Evolutionary conservation across 2,888 invertebrate species (phyloP).

Genomic region (Acanthopleura granulata): DNA sequence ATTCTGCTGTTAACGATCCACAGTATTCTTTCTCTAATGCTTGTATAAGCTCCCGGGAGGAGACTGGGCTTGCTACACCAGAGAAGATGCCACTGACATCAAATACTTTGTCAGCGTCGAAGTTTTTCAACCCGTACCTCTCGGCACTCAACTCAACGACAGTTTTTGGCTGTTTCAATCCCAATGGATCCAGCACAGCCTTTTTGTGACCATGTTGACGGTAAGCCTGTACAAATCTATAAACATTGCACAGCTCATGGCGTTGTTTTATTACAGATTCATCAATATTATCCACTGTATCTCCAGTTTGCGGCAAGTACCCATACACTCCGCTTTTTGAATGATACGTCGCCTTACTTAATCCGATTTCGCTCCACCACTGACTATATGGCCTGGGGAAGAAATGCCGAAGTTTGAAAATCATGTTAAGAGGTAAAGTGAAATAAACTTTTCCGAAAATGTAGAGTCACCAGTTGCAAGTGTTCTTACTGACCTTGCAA

Average conservation of each 20-base stretch:
- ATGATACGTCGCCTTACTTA: background rate
- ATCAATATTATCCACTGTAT: background rate
- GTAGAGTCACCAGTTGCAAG: too few species aligned
- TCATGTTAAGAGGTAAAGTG: too few species aligned
- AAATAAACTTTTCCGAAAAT: too few species aligned
- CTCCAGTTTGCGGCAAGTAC: background rate
- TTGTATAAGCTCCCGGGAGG: background rate
- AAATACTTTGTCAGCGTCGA: background rate
- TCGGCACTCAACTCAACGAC: background rate
- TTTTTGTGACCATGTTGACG: conserved; percentile 8
- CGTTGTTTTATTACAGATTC: background rate
- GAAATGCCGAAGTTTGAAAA: too few species aligned
- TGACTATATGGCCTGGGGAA: too few species aligned
- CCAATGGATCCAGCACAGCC: background rate
- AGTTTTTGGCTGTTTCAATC: background rate
- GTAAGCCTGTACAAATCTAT: background rate
- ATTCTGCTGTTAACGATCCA: background rate
- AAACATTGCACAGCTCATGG: background rate
- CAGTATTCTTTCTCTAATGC: background rate
- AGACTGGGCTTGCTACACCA: background rate
- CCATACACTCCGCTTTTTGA: conserved; percentile 1
- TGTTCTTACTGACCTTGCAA: too few species aligned
- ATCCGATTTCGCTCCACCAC: too few species aligned
- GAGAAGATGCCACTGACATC: background rate
- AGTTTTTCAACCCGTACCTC: background rate